phyloP scores from a whole-genome alignment of 1,140 invertebrate genomes.

The Heliconius hermathena region DNA sequence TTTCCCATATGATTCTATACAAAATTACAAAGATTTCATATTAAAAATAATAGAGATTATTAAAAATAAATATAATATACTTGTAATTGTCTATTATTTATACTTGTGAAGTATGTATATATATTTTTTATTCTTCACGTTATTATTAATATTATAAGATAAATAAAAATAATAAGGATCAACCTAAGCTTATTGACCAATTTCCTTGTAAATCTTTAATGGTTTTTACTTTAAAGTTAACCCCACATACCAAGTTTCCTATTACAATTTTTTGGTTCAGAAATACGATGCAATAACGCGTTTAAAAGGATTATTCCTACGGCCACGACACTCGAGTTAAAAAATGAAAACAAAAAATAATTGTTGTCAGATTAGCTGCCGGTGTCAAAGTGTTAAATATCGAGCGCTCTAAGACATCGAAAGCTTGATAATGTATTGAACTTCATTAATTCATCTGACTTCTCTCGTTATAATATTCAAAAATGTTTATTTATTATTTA shows the following conservation, averaged over 20 bases:
- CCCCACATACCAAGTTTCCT: conserved; percentile 48
- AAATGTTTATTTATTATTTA: neutral
- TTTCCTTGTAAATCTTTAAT: conserved; percentile 14
- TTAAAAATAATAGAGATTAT: too few relatives aligned
- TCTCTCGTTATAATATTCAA: neutral
- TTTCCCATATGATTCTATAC: too few relatives aligned
- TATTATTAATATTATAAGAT: too few relatives aligned
- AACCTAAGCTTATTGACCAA: neutral
- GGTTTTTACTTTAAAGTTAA: conserved; percentile 32
- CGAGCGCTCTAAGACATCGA: conserved; percentile 52
- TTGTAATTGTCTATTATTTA: too few relatives aligned
- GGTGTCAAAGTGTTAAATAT: conserved; percentile 81
- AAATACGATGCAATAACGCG: conserved; percentile 70
- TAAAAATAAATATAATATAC: too few relatives aligned
- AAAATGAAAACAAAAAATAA: conserved; percentile 68
- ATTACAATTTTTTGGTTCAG: conserved; percentile 66
- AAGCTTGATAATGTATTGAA: conserved; percentile 8
- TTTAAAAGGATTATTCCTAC: conserved; percentile 78
- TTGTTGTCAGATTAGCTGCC: conserved; percentile 76
- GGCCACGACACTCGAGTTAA: conserved; percentile 65
- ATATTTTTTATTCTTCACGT: too few relatives aligned
- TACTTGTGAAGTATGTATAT: too few relatives aligned
- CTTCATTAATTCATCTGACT: neutral
- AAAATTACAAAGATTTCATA: too few relatives aligned
- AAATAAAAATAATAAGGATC: too few relatives aligned